Conservation (phyloP, 2,888 invertebrate genomes). For the Silvanus unidentatus region DNA sequence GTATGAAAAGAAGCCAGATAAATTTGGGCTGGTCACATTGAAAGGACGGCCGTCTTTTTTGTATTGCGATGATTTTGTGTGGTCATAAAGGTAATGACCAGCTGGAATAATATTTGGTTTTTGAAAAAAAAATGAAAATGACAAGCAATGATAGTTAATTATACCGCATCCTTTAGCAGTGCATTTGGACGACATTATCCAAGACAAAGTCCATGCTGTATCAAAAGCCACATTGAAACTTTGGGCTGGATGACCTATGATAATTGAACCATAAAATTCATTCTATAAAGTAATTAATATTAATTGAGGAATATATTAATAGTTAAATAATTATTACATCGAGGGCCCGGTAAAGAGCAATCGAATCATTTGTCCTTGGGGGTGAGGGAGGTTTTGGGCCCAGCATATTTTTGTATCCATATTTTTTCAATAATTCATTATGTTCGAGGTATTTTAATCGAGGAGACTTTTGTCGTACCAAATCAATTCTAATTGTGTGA, state of each 20-base stretch:
- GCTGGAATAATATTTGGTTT: no score
- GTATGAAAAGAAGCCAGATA: conserved; percentile 61
- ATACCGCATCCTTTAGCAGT: conserved; percentile 47
- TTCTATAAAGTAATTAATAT: conserved; percentile 35
- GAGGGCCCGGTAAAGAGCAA: conserved; percentile 41
- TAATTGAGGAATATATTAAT: neutral
- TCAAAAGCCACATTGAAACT: conserved; percentile 48
- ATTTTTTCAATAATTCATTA: conserved; percentile 25
- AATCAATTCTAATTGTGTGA: conserved; percentile 31
- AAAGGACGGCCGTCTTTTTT: conserved; percentile 54
- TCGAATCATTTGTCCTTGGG: conserved; percentile 37
- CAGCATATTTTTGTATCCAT: conserved; percentile 17
- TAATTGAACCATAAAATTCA: conserved; percentile 48
- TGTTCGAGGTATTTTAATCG: conserved; percentile 28
- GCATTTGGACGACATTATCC: conserved; percentile 48
- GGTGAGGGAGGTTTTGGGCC: no score
- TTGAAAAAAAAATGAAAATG: conserved; percentile 10
- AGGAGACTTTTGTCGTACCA: conserved; percentile 33
- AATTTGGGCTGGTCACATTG: conserved; percentile 54
- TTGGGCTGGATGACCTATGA: conserved; percentile 47
- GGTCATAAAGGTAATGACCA: conserved; percentile 61
- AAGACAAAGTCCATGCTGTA: conserved; percentile 48
- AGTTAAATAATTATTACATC: conserved; percentile 34
- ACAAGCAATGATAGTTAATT: conserved; percentile 32
- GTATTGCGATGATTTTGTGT: conserved; percentile 59